Evolutionary conservation across 2,113 vertebrate genomes (phyloP).

Genomic region (Hippocampus zosterae): DNA sequence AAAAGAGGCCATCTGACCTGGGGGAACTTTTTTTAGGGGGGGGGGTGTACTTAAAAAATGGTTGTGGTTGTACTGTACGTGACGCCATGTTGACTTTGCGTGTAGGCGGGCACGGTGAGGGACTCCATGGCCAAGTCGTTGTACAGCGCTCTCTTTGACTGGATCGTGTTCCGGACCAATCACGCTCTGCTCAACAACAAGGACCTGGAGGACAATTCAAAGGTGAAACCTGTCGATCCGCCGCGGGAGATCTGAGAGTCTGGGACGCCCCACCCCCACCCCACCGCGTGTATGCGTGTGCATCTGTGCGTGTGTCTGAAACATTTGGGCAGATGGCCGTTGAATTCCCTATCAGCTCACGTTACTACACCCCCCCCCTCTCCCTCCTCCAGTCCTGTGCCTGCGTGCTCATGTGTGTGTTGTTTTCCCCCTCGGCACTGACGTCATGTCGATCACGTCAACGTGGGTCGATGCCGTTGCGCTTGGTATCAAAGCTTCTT

Average conservation of each 20-base stretch:
- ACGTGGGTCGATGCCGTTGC: slow-evolving; percentile 25
- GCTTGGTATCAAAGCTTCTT: slow-evolving; percentile 35
- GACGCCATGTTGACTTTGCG: slow-evolving; percentile 25
- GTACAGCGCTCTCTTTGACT: slow-evolving; percentile 93
- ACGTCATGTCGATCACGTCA: slow-evolving; percentile 27
- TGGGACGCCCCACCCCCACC: not conserved
- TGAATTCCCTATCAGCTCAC: slow-evolving; percentile 50
- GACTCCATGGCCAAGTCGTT: slow-evolving; percentile 97
- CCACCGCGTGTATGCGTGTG: not conserved
- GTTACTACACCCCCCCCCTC: no score
- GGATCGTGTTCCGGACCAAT: slow-evolving; percentile 97
- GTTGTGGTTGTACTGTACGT: no score
- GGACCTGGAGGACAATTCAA: slow-evolving; percentile 85
- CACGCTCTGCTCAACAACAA: slow-evolving; percentile 92
- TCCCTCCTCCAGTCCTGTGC: slow-evolving; percentile 30
- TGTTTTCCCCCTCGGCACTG: slow-evolving; percentile 29
- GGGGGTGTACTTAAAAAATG: no score
- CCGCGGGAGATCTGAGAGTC: not conserved
- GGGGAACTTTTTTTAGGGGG: no score
- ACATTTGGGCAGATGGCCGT: slow-evolving; percentile 62
- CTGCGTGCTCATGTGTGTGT: not conserved
- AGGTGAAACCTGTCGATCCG: slow-evolving; percentile 70
- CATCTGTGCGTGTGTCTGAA: slow-evolving; percentile 20
- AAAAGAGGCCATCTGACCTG: no score
- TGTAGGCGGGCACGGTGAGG: slow-evolving; percentile 87